These are phyloP conservation scores for Lepidurus packardi DNA, from an alignment of 1,140 invertebrate genomes.

Conservation along the genomic window DNA sequence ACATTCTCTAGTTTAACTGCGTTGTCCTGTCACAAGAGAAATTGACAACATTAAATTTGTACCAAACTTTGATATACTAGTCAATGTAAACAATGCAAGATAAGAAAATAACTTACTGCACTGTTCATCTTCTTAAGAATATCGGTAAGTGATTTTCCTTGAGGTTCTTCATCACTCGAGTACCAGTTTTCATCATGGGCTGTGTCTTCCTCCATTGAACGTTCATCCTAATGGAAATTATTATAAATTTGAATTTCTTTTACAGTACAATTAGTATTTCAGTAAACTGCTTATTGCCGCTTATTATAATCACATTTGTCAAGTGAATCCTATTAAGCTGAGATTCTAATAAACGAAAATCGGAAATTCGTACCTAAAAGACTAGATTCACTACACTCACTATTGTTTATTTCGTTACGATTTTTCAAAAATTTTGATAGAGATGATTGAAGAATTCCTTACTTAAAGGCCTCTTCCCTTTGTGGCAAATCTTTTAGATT, in stretches of 20 bases:
- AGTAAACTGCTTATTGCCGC: slow-evolving; percentile 20
- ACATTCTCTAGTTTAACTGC: slow-evolving; percentile 9
- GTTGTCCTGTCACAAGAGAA: background rate
- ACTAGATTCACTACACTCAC: too few relatives aligned
- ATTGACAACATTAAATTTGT: background rate
- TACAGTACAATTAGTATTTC: slow-evolving; percentile 49
- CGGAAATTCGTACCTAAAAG: too few relatives aligned
- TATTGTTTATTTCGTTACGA: too few relatives aligned
- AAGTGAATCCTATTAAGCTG: too few relatives aligned
- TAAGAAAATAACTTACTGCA: slow-evolving; percentile 33
- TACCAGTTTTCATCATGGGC: slow-evolving; percentile 60
- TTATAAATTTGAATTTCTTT: slow-evolving; percentile 46
- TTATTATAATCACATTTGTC: too few relatives aligned
- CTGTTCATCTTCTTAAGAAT: slow-evolving; percentile 42
- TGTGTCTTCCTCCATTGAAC: slow-evolving; percentile 48
- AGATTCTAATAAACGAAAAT: too few relatives aligned
- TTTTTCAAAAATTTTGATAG: too few relatives aligned
- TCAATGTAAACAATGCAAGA: background rate
- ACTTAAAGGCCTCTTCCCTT: background rate
- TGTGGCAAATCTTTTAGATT: background rate
- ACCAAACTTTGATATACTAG: background rate
- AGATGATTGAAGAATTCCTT: slow-evolving; percentile 28
- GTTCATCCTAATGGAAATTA: slow-evolving; percentile 44
- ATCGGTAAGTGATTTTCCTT: slow-evolving; percentile 40
- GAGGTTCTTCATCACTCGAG: slow-evolving; percentile 62